phyloP scores from a whole-genome alignment of 2,888 invertebrate species.

The Agonopterix alstromeriana region DNA sequence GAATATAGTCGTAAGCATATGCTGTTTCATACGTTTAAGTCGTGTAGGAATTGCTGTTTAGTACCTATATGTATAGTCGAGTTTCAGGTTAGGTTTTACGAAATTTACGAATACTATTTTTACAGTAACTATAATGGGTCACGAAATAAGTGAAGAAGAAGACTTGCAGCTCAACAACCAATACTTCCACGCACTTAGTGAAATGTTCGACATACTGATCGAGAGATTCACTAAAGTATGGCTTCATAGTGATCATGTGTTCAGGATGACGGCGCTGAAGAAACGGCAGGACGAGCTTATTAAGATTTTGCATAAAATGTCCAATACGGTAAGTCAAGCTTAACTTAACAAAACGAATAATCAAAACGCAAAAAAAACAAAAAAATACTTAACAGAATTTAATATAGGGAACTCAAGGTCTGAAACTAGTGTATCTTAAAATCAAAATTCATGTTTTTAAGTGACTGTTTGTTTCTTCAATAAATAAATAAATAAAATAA shows the following conservation, averaged over 20 bases:
- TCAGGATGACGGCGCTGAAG: slow-evolving; percentile 18
- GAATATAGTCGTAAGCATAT: too few relatives aligned
- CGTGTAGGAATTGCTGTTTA: too few relatives aligned
- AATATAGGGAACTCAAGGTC: too few relatives aligned
- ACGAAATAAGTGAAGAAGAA: slow-evolving; percentile 16
- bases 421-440: too few relatives aligned
- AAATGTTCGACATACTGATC: slow-evolving; percentile 19
- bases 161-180: slow-evolving; percentile 18
- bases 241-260: slow-evolving; percentile 20
- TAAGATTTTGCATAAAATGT: slow-evolving; percentile 21
- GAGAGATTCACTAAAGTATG: slow-evolving; percentile 24
- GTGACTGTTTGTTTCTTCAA: too few relatives aligned
- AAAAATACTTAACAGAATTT: too few relatives aligned
- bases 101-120: slow-evolving; percentile 3
- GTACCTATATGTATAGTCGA: too few relatives aligned
- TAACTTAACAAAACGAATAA: background rate
- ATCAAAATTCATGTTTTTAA: too few relatives aligned
- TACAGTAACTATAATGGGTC: slow-evolving; percentile 27
- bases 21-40: too few relatives aligned
- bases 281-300: slow-evolving; percentile 22
- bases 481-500: too few relatives aligned
- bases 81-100: background rate
- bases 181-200: slow-evolving; percentile 20
- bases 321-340: slow-evolving; percentile 17
- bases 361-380: too few relatives aligned